Base-by-base conservation (phyloP, 2,113 vertebrate genomes). In the Zeus faber region DNA sequence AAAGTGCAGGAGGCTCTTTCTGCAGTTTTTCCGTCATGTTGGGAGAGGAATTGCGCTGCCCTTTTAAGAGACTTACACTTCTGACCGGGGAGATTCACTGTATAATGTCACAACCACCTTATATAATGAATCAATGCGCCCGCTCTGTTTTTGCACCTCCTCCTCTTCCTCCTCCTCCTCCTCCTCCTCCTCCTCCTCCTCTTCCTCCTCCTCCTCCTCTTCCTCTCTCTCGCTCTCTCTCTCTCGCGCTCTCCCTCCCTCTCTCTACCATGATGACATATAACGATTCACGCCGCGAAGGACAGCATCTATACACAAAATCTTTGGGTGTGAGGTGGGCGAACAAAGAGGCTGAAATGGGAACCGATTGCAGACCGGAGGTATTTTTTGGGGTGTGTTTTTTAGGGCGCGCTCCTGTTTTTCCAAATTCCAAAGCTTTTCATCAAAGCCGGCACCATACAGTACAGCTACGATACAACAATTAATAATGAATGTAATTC, bases 21-120 rank as follows among this genome's bases (percentile, higher is more conserved):
- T n/a, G n/a, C 66, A 62, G 39, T 74, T 76, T 58, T 53, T 22
- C 37, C 29, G 58, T 58, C 27, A 2, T 29, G 18, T 33, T 20
- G 25, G 7, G 65, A 57, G 80, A 82, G 60, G 55, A 72, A 78
- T 77, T 9, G 45, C 50, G 71, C 41, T 81, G 76, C 65, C 78
- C 83, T 86, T 87, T 85, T 27, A 39, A 59, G 61, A 75, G 60
- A 73, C 71, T 59, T 67, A 72, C 41, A 75, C 72, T 70, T 73
- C 45, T 71, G 74, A 73, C 52, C 70, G 48, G 27, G 62, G 7
- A 62, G 57, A 64, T 57, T 58, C 62, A 61, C 60, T 37, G 61
- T 53, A 57, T 76, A 83, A 86, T 78, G 79, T 76, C 82, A 83
- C 76, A 72, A 69, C 56, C 59, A 52, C 59, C 59, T 81, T 71